Evolutionary conservation across 2,113 vertebrate genomes (phyloP), one percentile per base, ranked within the genome.

Genomic region (Eptesicus fuscus): DNA sequence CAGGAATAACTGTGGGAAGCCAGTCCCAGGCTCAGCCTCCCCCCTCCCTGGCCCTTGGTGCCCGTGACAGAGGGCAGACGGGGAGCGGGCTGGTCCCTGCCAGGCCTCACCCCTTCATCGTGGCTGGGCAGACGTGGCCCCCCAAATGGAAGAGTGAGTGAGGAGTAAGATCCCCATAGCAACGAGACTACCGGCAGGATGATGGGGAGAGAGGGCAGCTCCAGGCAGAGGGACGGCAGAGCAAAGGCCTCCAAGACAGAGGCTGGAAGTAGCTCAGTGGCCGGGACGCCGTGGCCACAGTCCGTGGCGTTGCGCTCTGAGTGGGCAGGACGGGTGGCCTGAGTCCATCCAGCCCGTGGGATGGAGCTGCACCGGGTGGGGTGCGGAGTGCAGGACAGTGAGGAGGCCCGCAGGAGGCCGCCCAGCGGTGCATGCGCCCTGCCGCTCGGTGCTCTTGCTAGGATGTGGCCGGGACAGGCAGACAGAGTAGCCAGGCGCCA

Each of bases 331-430:
- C 14, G 30, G 10, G 61, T 11, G 11, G 14, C 14, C 1, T 0
- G 28, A 1, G 7, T n/a, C 49, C 25, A 30, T 83, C 32, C 0
- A 3, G 20, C 7, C 16, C 42, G 5, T 25, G 35, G 1, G 40
- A 30, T 0, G 70, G 32, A 12, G 17, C 35, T 12, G 76, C 2
- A 25, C 30, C 42, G 2, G n/a, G 59, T 5, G 10, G 51, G 56
- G 7, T 16, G 5, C 22, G 14, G 17, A 14, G 1, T 1, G 28
- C 0, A 5, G 35, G n/a, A 23, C 4, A 22, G 12, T 0, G 44
- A 25, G 63, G 69, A 22, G 35, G 40, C 65, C 1, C 0, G 37
- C 3, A 9, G 42, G 4, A 8, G 8, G 4, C 2, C 1, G 71
- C n/a, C 1, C 28, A 4, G 25, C 53, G 11, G 90, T 2, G n/a